phyloP scores from a whole-genome alignment of 1,140 invertebrate species.

The Archegozetes longisetosus region DNA sequence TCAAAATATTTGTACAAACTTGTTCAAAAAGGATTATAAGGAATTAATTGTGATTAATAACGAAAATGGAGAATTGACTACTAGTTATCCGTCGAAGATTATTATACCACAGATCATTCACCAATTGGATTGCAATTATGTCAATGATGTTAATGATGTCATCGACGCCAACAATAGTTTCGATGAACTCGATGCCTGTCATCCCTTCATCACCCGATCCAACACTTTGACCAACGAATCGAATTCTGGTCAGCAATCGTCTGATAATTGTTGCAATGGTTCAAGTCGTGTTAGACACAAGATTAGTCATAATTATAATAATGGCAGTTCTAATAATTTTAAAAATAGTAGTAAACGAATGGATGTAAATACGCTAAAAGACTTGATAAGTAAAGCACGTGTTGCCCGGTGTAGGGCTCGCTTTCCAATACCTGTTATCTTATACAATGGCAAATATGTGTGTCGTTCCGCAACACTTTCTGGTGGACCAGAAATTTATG shows the following conservation, averaged over 20 bases:
- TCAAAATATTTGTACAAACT: conserved; percentile 39
- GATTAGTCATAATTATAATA: not conserved
- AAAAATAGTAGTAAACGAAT: conserved; percentile 34
- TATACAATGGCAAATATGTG: conserved; percentile 47
- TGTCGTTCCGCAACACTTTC: conserved; percentile 45
- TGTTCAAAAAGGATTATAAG: conserved; percentile 44
- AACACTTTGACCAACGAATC: conserved; percentile 1
- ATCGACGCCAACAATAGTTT: conserved; percentile 36
- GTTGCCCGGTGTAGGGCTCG: conserved; percentile 49
- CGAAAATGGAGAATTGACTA: conserved; percentile 47
- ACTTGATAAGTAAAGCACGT: conserved; percentile 43
- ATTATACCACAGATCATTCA: conserved; percentile 47
- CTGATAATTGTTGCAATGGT: conserved; percentile 27
- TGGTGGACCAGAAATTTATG: conserved; percentile 54
- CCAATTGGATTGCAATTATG: too few species aligned
- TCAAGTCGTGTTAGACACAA: not conserved
- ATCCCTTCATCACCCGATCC: conserved; percentile 15
- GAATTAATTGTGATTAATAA: conserved; percentile 40
- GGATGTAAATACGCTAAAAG: conserved; percentile 39
- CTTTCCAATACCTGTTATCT: conserved; percentile 61
- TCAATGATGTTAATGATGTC: too few species aligned
- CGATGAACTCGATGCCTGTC: conserved; percentile 17
- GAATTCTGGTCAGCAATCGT: conserved; percentile 14
- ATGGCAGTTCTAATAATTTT: not conserved
- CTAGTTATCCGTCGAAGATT: conserved; percentile 53